Base-by-base conservation (phyloP, 2,888 invertebrate genomes). In the Fabriciana adippe region DNA sequence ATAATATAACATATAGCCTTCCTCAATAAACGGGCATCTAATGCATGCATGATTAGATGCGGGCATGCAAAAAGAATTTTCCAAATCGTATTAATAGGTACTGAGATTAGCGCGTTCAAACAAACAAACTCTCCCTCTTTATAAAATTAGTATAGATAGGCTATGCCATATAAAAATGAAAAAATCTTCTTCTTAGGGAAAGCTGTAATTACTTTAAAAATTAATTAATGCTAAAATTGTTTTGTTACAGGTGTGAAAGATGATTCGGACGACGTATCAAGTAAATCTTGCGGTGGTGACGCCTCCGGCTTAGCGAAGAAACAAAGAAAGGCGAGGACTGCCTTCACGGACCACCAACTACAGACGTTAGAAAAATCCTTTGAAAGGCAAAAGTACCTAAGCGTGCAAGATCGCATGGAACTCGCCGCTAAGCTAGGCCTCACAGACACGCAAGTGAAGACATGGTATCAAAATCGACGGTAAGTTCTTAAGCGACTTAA, bases 391-490 rank as follows among this genome's bases (percentile, higher is more conserved):
- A 99, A 99, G 91, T 99, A 98, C 93, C 95, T 98, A 74, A 97
- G 97, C 84, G 98, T 98, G 41, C 99, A 99, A 86, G 99, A 99
- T 87, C 94, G 99, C 75, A 98, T 99, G 98, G 99, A 99, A 91
- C 93, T 99, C 79, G 99, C 99, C 0, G 97, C 98, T 69, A 97
- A 98, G 92, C 93, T 99, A 78, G 97, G 98, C 79, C 94, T 99
- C 68, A 98, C 98, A 55, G 99, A 99, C 90, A 99, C 99, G 63
- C 99, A 99, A 94, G 99, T 99, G 85, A 99, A 99, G 92, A 99
- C 99, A 80, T 99, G 99, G 99, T 99, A 99, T 91, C 99, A 99
- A 90, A 99, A 99, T 87, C 94, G 99, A 94, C 95, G 99, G 99
- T 98, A 87, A 93, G 95, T 86, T 51, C 13, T 61, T 16, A 57